Conservation (phyloP, 2,888 invertebrate genomes). For the Chaitophorus viminalis region DNA sequence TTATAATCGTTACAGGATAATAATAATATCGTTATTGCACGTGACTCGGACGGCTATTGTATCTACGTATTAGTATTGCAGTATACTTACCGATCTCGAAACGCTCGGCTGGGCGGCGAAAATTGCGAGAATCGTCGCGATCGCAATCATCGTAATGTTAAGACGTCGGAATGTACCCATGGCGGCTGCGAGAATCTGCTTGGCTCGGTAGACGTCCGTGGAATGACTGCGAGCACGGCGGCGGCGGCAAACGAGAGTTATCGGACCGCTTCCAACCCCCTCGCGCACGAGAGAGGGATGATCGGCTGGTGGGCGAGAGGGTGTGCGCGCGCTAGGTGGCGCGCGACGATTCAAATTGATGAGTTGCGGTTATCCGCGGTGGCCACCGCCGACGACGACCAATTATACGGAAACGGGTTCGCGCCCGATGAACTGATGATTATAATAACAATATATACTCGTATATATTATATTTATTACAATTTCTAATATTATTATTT, state of each 20-base stretch:
- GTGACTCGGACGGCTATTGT: too few species aligned
- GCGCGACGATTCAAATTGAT: not conserved
- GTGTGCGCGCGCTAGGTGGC: not conserved
- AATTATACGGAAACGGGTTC: not conserved
- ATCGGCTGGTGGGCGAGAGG: not conserved
- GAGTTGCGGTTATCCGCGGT: not conserved
- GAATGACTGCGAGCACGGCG: not conserved
- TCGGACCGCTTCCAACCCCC: not conserved
- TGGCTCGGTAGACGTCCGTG: not conserved
- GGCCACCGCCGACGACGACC: not conserved
- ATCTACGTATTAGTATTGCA: too few species aligned
- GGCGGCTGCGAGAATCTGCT: not conserved
- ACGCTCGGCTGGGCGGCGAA: not conserved
- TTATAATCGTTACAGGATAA: too few species aligned
- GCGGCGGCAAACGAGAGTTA: not conserved
- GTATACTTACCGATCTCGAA: slow-evolving; percentile 27
- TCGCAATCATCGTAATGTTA: not conserved
- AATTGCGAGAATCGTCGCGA: not conserved
- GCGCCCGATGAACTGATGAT: too few species aligned
- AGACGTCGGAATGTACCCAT: not conserved
- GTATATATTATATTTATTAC: too few species aligned
- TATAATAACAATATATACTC: too few species aligned
- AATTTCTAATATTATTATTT: too few species aligned
- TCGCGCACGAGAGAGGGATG: not conserved
- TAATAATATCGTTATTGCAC: too few species aligned